These are phyloP conservation scores for Molothrus aeneus DNA, from an alignment of 2,797 vertebrate genomes.

Conservation along the genomic window DNA sequence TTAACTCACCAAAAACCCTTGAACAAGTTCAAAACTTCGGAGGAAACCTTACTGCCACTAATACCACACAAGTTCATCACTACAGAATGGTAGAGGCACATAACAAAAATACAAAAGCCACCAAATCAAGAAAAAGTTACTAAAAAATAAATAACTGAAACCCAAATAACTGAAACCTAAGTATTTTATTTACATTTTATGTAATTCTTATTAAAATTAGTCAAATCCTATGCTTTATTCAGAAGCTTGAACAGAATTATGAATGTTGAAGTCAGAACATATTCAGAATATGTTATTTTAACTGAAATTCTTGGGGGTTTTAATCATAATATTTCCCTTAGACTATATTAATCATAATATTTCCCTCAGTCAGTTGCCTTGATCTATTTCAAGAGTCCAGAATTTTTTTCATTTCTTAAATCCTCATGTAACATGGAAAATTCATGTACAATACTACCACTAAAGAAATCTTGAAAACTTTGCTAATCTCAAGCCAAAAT, in stretches of 20 bases:
- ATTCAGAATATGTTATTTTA: not conserved
- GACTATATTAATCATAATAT: not conserved
- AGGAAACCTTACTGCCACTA: not conserved
- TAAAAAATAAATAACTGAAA: not conserved
- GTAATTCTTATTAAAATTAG: not conserved
- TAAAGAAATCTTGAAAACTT: not conserved
- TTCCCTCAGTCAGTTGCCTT: not conserved
- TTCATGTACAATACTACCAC: not conserved
- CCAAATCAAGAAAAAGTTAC: not conserved
- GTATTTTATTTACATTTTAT: not conserved
- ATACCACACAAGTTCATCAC: not conserved
- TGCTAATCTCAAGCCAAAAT: not conserved
- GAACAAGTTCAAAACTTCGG: not conserved
- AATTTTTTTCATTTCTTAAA: not conserved
- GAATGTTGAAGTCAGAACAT: not conserved
- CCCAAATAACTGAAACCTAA: not conserved
- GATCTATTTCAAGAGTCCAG: not conserved
- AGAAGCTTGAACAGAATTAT: not conserved
- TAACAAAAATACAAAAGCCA: not conserved
- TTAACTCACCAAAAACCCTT: not conserved
- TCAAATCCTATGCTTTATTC: not conserved
- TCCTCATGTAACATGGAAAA: not conserved
- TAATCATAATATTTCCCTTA: not conserved
- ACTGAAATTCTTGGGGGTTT: not conserved
- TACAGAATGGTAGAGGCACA: rapidly evolving